Evolutionary conservation across 53 echinoderm and acorn worm genomes (phyloP).

Genomic region (Apostichopus leukothele): DNA sequence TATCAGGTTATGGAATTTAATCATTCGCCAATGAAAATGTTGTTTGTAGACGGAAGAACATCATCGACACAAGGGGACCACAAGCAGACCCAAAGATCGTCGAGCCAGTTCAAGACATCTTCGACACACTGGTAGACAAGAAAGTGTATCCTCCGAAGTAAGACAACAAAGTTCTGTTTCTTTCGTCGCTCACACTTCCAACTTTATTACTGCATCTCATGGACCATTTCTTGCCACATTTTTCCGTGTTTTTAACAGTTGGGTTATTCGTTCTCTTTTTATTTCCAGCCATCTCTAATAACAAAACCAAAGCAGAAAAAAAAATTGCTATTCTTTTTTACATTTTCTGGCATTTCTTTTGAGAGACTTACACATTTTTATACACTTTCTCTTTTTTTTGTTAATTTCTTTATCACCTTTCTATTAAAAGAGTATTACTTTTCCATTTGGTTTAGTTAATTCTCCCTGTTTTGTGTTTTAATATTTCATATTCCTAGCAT

Average conservation of each 20-base stretch:
- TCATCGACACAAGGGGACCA: constrained; percentile 33
- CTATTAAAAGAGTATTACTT: background rate
- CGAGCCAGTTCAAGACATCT: constrained; percentile 31
- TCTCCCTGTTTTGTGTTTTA: background rate
- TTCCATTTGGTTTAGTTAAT: background rate
- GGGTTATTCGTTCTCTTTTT: background rate
- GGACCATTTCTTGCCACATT: constrained; percentile 20
- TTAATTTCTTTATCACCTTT: too few relatives aligned
- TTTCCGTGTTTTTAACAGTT: background rate
- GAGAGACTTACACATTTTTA: background rate
- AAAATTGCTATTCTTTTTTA: background rate
- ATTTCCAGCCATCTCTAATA: background rate
- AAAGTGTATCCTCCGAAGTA: constrained; percentile 34
- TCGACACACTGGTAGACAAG: constrained; percentile 35
- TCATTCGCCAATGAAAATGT: constrained; percentile 27
- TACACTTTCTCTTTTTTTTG: background rate
- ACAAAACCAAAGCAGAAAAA: background rate
- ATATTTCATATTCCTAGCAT: background rate
- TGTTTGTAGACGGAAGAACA: constrained; percentile 40
- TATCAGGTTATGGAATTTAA: constrained; percentile 1
- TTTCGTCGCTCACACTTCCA: constrained; percentile 16
- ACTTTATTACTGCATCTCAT: constrained; percentile 3
- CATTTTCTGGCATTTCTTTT: constrained; percentile 6
- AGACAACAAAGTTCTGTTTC: constrained; percentile 8
- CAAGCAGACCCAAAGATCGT: constrained; percentile 30